Percentiles rank a stretch among this genome's conserved stretches.
Evolutionary conservation across 30 jellyfish, hydroid and myxozoan genomes (phyloP).

Genomic region (Aurelia sp.): DNA sequence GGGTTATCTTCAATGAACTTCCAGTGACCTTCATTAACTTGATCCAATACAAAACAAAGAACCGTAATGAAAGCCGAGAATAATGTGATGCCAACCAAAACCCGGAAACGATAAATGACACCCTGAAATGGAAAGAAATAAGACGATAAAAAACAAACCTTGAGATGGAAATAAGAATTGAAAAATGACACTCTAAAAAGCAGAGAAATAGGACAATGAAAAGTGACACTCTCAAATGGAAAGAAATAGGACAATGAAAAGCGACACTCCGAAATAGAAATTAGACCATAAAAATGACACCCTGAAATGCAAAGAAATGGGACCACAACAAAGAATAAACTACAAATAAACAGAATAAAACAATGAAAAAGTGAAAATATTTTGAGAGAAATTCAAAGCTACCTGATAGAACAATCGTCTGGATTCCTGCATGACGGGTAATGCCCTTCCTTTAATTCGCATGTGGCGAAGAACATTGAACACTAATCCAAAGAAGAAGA

Average conservation of each 20-base stretch:
- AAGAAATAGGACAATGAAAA: too few relatives aligned
- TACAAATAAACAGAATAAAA: too few relatives aligned
- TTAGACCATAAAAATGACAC: too few relatives aligned
- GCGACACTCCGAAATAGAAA: too few relatives aligned
- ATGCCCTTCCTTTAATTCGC: conserved; percentile 83
- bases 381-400: not conserved
- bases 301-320: too few relatives aligned
- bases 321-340: too few relatives aligned
- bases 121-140: conserved; percentile 63
- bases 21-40: conserved; percentile 97
- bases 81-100: conserved; percentile 86
- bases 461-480: conserved; percentile 83
- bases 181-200: too few relatives aligned
- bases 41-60: conserved; percentile 93
- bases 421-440: conserved; percentile 98
- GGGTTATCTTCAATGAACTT: conserved; percentile 94
- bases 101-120: conserved; percentile 94
- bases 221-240: too few relatives aligned
- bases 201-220: too few relatives aligned
- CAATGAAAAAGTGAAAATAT: too few relatives aligned
- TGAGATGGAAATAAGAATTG: too few relatives aligned
- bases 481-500: conserved; percentile 87
- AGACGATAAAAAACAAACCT: too few relatives aligned
- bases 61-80: conserved; percentile 85
- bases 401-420: conserved; percentile 93